Evolutionary conservation across 2,888 invertebrate genomes (phyloP).

Genomic region (Euplexia lucipara): DNA sequence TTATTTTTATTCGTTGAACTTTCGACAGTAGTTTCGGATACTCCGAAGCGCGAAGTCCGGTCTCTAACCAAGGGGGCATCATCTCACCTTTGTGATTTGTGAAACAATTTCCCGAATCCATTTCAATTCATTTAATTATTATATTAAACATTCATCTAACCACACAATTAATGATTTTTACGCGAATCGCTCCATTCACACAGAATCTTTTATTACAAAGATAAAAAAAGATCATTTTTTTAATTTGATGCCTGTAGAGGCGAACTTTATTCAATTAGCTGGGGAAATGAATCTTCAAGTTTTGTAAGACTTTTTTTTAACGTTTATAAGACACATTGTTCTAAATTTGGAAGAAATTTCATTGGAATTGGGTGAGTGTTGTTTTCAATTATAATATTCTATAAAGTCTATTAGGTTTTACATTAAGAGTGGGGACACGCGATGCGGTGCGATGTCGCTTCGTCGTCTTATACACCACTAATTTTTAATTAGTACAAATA

Average conservation of each 20-base stretch:
- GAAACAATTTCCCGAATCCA: constrained; percentile 31
- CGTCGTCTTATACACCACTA: too few species aligned
- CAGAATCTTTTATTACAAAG: constrained; percentile 54
- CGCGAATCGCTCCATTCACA: constrained; percentile 31
- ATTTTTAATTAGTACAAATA: too few species aligned
- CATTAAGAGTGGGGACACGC: too few species aligned
- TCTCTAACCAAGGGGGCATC: too few species aligned
- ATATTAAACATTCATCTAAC: constrained; percentile 46
- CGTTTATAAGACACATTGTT: constrained; percentile 42
- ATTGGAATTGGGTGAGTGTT: constrained; percentile 41
- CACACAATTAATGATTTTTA: constrained; percentile 49
- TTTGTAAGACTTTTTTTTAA: constrained; percentile 47
- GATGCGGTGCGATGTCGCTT: too few species aligned
- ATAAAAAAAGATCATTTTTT: constrained; percentile 60
- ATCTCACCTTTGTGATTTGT: too few species aligned
- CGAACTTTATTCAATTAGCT: constrained; percentile 64
- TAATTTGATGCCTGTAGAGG: constrained; percentile 57
- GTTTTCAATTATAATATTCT: constrained; percentile 4
- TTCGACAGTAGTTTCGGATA: too few species aligned
- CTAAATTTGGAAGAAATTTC: constrained; percentile 20
- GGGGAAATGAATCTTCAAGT: constrained; percentile 60
- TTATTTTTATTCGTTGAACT: too few species aligned
- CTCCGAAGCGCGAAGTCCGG: too few species aligned
- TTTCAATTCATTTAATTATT: constrained; percentile 53
- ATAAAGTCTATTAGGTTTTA: too few species aligned